These are phyloP conservation scores for Eudasyphora cyanicolor DNA, from an alignment of 2,888 invertebrate genomes.

Conservation along the genomic window DNA sequence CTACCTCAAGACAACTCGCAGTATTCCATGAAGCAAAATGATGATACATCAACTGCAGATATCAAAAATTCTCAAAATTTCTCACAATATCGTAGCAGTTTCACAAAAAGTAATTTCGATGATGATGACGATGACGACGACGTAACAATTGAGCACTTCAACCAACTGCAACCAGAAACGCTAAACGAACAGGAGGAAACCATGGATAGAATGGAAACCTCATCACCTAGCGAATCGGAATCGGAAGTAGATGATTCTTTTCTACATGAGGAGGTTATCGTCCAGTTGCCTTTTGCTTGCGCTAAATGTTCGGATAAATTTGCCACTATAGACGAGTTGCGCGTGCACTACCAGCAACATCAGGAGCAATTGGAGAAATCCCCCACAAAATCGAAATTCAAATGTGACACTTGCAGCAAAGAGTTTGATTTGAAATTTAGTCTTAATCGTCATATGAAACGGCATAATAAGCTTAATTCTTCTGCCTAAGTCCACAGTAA, in stretches of 20 bases:
- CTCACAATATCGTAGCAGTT: background rate
- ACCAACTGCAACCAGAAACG: background rate
- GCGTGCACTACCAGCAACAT: constrained; percentile 67
- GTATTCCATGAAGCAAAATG: background rate
- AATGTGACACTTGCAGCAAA: constrained; percentile 71
- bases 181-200: background rate
- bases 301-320: constrained; percentile 71
- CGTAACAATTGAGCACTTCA: background rate
- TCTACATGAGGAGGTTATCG: background rate
- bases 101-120: background rate
- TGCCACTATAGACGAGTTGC: constrained; percentile 67
- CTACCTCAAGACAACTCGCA: background rate
- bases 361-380: background rate
- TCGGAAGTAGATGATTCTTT: background rate
- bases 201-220: background rate
- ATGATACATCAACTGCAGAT: background rate
- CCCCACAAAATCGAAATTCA: constrained; percentile 54
- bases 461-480: constrained; percentile 67
- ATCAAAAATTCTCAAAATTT: background rate
- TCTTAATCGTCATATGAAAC: constrained; percentile 72
- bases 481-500: constrained; percentile 45
- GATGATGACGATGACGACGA: background rate
- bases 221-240: background rate
- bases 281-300: constrained; percentile 67
- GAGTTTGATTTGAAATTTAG: constrained; percentile 72